Evolutionary conservation across 2,888 invertebrate genomes (phyloP), one percentile per base, ranked within the genome.

Genomic region (Brachyptera risi): DNA sequence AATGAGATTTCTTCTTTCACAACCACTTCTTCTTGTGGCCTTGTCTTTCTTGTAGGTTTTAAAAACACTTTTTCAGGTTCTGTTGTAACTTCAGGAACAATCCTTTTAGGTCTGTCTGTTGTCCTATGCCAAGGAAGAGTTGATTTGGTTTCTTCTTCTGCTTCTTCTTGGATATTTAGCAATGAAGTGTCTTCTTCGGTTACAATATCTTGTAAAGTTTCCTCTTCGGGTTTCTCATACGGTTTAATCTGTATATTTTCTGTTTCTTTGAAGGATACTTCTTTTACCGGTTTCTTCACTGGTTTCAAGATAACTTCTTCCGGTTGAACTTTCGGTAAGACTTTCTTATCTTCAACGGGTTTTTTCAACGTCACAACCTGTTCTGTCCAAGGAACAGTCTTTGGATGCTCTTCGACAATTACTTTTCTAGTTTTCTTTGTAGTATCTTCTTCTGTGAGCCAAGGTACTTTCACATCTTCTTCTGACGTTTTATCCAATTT

Each of bases 241-340:
- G 37, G 9, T 19, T 26, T 47, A 11, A 26, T 38, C 38, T 50
- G 42, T n/a, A 31, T 27, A 24, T 59, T 24, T 15, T 54, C 19
- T 44, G 11, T 38, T 15, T 27, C 44, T 15, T 26, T 63, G 49
- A 11, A 31, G 3, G 37, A 19, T 24, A 44, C 49, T 17, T 62
- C 54, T 15, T 59, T 63, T 13, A 13, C 24, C 35, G 42, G 50
- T 54, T 63, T 63, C 3, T 58, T 54, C n/a, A 47, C 61, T 2
- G 66, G 83, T 67, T 82, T 79, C 65, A 85, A 70, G 68, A 80
- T 78, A n/a, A 85, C 78, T 49, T 72, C 70, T 66, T 78, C 77
- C 3, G 76, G 37, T 9, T 68, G 72, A 67, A 79, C 77, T 63
- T 73, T 76, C 2, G 68, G 68, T 17, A 75, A 68, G 64, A 75